phyloP scores from a whole-genome alignment of 2,888 invertebrate genomes.

The Ellobium chinense region DNA sequence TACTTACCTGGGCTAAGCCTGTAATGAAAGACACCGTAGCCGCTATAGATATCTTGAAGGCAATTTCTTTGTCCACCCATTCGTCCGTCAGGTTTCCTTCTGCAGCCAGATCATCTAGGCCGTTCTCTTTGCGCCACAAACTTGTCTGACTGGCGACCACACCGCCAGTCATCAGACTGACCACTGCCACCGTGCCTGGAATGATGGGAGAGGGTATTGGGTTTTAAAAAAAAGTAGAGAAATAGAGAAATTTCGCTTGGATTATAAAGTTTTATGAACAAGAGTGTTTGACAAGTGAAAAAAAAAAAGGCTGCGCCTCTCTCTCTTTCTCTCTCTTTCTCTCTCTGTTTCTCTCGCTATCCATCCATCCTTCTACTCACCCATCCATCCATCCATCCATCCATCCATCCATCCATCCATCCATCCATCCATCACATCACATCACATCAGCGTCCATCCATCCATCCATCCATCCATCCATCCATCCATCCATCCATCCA shows the following conservation, averaged over 20 bases:
- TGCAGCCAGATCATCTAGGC: slow-evolving; percentile 6
- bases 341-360: background rate
- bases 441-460: background rate
- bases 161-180: slow-evolving; percentile 74
- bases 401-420: background rate
- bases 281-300: too few relatives aligned
- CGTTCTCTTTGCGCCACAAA: slow-evolving; percentile 33
- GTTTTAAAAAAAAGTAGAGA: too few relatives aligned
- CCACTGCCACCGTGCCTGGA: slow-evolving; percentile 76
- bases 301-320: too few relatives aligned
- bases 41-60: slow-evolving; percentile 79
- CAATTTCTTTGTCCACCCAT: slow-evolving; percentile 40
- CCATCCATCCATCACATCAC: background rate
- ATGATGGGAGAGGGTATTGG: background rate
- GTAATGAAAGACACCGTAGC: slow-evolving; percentile 63
- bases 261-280: too few relatives aligned
- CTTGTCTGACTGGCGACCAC: slow-evolving; percentile 58
- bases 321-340: background rate
- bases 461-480: background rate
- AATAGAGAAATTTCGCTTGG: too few relatives aligned
- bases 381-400: background rate
- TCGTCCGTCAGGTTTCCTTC: background rate
- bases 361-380: background rate
- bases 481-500: background rate
- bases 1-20: slow-evolving; percentile 63